Conservation (phyloP, 2,888 invertebrate genomes). For the Arge pagana region DNA sequence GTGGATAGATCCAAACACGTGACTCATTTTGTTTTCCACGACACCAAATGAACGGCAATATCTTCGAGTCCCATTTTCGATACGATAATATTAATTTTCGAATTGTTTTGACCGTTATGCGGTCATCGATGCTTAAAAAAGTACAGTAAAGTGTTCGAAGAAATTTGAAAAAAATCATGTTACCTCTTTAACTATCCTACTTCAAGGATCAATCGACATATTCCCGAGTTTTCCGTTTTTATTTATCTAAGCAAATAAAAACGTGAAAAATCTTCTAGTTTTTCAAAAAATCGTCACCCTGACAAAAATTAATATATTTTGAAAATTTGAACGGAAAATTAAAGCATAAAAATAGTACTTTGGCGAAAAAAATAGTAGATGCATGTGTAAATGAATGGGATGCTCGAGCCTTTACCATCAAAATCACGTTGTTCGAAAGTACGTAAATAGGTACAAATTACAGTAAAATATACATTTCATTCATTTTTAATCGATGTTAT, state of each 20-base stretch:
- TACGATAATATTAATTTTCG: too few species aligned
- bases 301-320: not conserved
- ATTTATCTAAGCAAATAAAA: not conserved
- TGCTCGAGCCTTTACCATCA: not conserved
- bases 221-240: not conserved
- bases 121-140: not conserved
- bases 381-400: not conserved
- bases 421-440: not conserved
- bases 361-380: not conserved
- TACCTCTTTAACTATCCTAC: not conserved
- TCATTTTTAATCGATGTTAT: too few species aligned
- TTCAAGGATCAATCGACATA: not conserved
- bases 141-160: not conserved
- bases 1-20: too few species aligned
- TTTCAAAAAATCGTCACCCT: not conserved
- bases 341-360: not conserved
- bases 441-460: not conserved
- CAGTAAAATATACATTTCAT: not conserved
- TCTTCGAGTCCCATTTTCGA: too few species aligned
- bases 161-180: not conserved
- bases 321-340: not conserved
- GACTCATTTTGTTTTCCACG: too few species aligned
- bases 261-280: not conserved
- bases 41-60: too few species aligned
- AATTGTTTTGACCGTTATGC: too few species aligned